Conservation (phyloP, 2,797 vertebrate species). For the Gastrophryne carolinensis region DNA sequence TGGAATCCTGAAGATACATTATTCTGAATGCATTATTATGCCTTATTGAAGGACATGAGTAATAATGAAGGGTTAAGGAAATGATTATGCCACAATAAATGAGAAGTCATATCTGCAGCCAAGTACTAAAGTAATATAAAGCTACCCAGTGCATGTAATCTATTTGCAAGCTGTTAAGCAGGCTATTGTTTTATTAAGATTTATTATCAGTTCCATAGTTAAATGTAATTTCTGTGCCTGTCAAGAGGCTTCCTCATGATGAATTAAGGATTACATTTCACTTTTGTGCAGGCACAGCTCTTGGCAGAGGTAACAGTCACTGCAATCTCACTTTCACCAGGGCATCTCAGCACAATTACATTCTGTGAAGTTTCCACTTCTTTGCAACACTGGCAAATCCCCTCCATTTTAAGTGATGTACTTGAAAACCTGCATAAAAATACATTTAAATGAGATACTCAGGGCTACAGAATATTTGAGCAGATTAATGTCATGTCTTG, state of each 20-base stretch:
- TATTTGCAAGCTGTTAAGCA: too few relatives aligned
- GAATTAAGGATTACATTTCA: not conserved
- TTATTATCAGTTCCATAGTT: not conserved
- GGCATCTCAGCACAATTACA: not conserved
- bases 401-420: not conserved
- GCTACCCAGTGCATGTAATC: too few relatives aligned
- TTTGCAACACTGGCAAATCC: constrained; percentile 14
- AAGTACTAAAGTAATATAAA: too few relatives aligned
- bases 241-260: not conserved
- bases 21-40: too few relatives aligned
- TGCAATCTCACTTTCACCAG: not conserved
- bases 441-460: not conserved
- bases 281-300: constrained; percentile 6
- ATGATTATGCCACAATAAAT: too few relatives aligned
- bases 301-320: not conserved
- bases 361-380: not conserved
- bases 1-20: too few relatives aligned
- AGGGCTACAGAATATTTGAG: not conserved
- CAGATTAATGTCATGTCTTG: too few relatives aligned
- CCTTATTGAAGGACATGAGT: too few relatives aligned
- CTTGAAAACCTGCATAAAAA: constrained; percentile 13
- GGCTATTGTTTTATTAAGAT: too few relatives aligned
- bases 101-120: too few relatives aligned
- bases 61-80: too few relatives aligned
- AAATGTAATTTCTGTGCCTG: not conserved